Evolutionary conservation across 2,797 vertebrate species (phyloP).

Genomic region (Borostomias antarcticus): DNA sequence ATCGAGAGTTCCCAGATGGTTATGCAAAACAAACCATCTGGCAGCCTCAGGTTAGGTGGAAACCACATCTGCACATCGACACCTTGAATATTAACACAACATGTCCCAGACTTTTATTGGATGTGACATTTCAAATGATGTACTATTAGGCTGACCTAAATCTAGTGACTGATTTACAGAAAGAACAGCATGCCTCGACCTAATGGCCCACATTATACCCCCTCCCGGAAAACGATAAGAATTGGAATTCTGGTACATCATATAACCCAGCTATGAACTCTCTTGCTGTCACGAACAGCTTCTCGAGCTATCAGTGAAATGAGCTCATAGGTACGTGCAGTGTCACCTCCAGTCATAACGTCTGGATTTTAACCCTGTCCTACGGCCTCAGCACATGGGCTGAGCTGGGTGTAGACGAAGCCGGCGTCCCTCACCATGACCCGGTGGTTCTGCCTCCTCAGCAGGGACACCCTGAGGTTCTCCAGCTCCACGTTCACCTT

Average conservation of each 20-base stretch:
- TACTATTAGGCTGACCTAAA: no score
- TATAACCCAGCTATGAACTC: not conserved
- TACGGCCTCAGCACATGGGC: not conserved
- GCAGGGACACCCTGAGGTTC: slow-evolving; percentile 65
- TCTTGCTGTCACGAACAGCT: not conserved
- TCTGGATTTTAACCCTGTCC: not conserved
- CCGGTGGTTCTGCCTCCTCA: slow-evolving; percentile 62
- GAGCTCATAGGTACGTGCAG: not conserved
- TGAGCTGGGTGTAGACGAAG: not conserved
- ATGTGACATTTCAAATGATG: no score
- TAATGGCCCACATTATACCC: not conserved
- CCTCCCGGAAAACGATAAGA: no score
- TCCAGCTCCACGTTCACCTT: slow-evolving; percentile 68
- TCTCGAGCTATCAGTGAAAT: not conserved
- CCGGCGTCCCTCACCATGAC: slow-evolving; percentile 76
- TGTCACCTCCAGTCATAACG: not conserved
- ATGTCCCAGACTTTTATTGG: not conserved
- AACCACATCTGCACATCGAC: no score
- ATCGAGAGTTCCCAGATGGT: no score
- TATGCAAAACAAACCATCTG: no score
- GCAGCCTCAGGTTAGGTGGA: no score
- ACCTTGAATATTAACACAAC: no score
- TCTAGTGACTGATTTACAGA: no score
- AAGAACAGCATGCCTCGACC: not conserved
- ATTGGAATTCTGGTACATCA: not conserved